Evolutionary conservation across 2,888 invertebrate species (phyloP).

Genomic region (Ormyrus rosae): DNA sequence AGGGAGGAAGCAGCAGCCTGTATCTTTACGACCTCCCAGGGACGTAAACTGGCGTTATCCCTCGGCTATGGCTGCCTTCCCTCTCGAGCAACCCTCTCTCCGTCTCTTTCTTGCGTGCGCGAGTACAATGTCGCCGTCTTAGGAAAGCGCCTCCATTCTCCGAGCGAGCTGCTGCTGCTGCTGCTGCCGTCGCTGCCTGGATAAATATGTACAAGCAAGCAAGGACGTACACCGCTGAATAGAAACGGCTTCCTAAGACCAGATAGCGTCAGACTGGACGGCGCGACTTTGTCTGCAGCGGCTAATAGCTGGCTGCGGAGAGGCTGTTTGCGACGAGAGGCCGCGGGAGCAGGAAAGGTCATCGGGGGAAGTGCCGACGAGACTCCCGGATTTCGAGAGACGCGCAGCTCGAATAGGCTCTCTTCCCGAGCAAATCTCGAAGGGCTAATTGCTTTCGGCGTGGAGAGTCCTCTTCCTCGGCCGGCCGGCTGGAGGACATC

Average conservation of each 20-base stretch:
- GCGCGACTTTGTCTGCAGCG: neutral
- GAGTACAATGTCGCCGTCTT: conserved; percentile 18
- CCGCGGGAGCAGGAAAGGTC: no score
- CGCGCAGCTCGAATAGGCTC: no score
- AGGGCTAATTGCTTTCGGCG: no score
- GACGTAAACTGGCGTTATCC: conserved; percentile 71
- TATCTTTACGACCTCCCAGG: conserved; percentile 70
- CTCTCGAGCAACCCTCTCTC: conserved; percentile 31
- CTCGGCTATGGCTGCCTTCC: conserved; percentile 55
- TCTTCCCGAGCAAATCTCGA: no score
- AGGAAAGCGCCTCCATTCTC: conserved; percentile 32
- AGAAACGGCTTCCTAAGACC: neutral
- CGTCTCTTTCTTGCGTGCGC: neutral
- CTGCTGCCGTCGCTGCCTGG: neutral
- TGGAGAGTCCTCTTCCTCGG: no score
- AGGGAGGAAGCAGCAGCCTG: conserved; percentile 52
- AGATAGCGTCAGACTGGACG: conserved; percentile 19
- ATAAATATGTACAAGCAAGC: neutral
- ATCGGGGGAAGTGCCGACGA: no score
- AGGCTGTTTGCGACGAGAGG: no score
- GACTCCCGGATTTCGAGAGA: no score
- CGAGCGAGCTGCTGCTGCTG: neutral
- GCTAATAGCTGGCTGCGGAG: no score
- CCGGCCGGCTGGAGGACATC: no score
- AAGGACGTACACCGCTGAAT: neutral